Percentiles rank a stretch among this genome's conserved stretches.
These are phyloP conservation scores for Philereme vetulata DNA, from an alignment of 2,888 invertebrate genomes.

Conservation along the genomic window DNA sequence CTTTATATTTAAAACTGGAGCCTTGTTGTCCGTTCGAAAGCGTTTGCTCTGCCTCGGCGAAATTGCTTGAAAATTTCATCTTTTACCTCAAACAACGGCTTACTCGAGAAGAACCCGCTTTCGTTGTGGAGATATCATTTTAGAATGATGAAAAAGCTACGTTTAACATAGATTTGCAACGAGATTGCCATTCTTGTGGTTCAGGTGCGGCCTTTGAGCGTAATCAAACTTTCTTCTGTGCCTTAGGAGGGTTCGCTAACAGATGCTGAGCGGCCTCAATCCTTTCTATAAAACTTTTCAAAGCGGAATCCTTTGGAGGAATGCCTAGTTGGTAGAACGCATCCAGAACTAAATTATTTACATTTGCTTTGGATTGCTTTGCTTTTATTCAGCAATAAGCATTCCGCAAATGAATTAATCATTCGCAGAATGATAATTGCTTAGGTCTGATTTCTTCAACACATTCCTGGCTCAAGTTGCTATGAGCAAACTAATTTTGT, in stretches of 20 bases:
- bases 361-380: conserved; percentile 44
- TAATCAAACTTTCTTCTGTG: conserved; percentile 44
- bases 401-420: conserved; percentile 13
- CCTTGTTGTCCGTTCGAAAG: conserved; percentile 39
- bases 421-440: conserved; percentile 28
- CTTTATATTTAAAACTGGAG: conserved; percentile 48
- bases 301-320: conserved; percentile 51
- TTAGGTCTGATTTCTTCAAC: no score
- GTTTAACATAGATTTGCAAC: conserved; percentile 24
- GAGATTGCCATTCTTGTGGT: conserved; percentile 23
- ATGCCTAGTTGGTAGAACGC: conserved; percentile 58
- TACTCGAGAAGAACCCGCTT: conserved; percentile 17
- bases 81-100: conserved; percentile 42
- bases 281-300: conserved; percentile 51
- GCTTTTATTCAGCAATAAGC: conserved; percentile 16
- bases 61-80: conserved; percentile 54
- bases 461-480: no score
- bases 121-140: conserved; percentile 21
- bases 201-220: conserved; percentile 25
- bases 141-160: conserved; percentile 20
- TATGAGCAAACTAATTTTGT: no score
- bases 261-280: conserved; percentile 45
- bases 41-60: conserved; percentile 44
- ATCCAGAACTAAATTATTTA: conserved; percentile 44
- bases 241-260: conserved; percentile 38